phyloP scores from a whole-genome alignment of 2,113 vertebrate species.

The Cyprinodon variegatus region DNA sequence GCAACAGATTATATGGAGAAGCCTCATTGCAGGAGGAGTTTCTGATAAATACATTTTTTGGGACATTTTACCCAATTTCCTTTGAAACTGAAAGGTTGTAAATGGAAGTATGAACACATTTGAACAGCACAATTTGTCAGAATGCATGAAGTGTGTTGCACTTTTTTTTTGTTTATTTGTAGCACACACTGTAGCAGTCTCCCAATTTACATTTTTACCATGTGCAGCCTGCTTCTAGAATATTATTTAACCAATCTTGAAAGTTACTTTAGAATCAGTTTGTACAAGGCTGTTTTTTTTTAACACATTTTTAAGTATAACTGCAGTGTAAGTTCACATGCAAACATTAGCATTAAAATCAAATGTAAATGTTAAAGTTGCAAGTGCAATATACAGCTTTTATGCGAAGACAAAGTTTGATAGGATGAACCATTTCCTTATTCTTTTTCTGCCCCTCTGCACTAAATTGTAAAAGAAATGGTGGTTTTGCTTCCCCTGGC shows the following conservation, averaged over 20 bases:
- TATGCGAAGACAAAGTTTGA: constrained; percentile 53
- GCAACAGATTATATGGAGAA: too few relatives aligned
- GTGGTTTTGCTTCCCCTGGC: constrained; percentile 64
- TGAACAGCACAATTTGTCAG: neutral
- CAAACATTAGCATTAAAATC: constrained; percentile 50
- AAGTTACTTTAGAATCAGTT: neutral
- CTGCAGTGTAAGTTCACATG: constrained; percentile 4
- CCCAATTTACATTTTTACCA: neutral
- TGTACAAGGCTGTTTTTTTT: neutral
- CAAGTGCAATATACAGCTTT: constrained; percentile 36
- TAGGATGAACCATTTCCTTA: constrained; percentile 57
- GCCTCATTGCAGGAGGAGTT: too few relatives aligned
- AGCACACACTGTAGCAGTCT: neutral
- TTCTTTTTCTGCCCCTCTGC: constrained; percentile 43
- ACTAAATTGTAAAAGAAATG: constrained; percentile 66
- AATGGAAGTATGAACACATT: neutral
- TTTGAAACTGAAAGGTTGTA: too few relatives aligned
- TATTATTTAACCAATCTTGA: neutral
- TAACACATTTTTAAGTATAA: constrained; percentile 6
- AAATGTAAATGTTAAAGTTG: constrained; percentile 66
- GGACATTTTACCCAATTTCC: too few relatives aligned
- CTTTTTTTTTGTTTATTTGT: neutral
- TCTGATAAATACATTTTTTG: too few relatives aligned
- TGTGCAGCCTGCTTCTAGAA: neutral
- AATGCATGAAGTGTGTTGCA: neutral